Conservation (phyloP, 2,888 invertebrate species). For the Tenthredo mesomela region DNA sequence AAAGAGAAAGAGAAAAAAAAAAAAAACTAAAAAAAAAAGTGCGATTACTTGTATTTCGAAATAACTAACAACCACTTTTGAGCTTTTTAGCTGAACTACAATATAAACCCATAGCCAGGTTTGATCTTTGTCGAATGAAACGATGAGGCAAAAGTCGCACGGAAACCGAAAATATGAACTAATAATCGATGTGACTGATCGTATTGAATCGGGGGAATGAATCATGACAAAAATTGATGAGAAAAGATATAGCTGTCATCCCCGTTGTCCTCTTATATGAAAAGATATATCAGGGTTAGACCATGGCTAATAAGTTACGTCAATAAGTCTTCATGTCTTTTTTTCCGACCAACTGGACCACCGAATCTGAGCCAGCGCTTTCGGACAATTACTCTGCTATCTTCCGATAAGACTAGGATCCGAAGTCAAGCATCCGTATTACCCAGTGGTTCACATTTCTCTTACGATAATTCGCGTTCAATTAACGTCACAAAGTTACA, state of each 20-base stretch:
- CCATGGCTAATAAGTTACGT: slow-evolving; percentile 27
- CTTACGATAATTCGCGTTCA: not conserved
- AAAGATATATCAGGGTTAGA: not conserved
- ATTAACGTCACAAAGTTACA: not conserved
- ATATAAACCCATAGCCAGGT: not conserved
- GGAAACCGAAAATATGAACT: not conserved
- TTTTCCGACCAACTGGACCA: not conserved
- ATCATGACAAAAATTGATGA: not conserved
- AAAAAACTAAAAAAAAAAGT: not conserved
- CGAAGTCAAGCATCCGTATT: not conserved
- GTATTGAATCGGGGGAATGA: not conserved
- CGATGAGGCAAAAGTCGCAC: not conserved
- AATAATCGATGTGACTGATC: slow-evolving; percentile 4
- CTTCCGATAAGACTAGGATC: not conserved
- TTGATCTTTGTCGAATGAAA: not conserved
- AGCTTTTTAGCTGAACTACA: not conserved
- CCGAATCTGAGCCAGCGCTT: not conserved
- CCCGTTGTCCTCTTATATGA: not conserved
- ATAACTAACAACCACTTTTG: not conserved
- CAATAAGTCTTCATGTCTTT: slow-evolving; percentile 15
- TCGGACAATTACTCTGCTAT: slow-evolving; percentile 13
- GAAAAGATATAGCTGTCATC: not conserved
- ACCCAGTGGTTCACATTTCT: slow-evolving; percentile 2
- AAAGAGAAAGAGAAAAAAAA: not conserved
- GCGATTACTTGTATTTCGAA: not conserved